phyloP scores from a whole-genome alignment of 2,888 invertebrate genomes.

The Stenchaetothrips biformis region DNA sequence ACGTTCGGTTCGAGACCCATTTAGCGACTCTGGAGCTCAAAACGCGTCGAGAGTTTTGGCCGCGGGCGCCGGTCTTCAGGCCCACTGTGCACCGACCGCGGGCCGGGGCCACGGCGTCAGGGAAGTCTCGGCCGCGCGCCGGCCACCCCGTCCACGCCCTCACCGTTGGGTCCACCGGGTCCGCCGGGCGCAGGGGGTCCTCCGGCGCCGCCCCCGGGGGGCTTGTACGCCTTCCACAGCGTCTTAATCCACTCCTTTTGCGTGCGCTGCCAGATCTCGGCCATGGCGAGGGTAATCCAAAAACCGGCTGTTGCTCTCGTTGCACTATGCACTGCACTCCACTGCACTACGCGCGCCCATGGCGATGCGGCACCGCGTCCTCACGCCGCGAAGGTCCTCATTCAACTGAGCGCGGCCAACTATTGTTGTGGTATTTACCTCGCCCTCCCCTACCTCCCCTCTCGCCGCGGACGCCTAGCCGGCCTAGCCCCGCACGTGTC shows the following conservation, averaged over 20 bases:
- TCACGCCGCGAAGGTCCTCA: background rate
- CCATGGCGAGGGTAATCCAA: conserved; percentile 33
- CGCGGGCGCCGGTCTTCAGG: too few relatives aligned
- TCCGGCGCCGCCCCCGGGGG: conserved; percentile 43
- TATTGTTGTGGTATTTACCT: conserved; percentile 20
- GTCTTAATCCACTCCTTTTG: conserved; percentile 52
- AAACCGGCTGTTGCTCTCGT: background rate
- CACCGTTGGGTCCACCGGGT: conserved; percentile 26
- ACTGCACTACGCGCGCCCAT: background rate
- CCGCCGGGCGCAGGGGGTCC: background rate
- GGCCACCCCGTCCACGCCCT: conserved; percentile 27
- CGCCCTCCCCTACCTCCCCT: background rate
- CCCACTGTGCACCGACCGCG: conserved; percentile 1
- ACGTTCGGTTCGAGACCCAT: too few relatives aligned
- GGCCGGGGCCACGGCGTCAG: background rate
- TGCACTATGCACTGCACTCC: conserved; percentile 14
- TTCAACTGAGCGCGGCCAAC: conserved; percentile 15
- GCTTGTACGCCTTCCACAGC: conserved; percentile 46
- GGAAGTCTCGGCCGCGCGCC: background rate
- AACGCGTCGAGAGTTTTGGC: too few relatives aligned
- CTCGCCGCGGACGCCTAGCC: background rate
- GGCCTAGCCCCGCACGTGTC: conserved; percentile 12
- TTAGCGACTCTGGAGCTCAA: too few relatives aligned
- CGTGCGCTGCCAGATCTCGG: conserved; percentile 39
- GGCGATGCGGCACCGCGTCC: conserved; percentile 8